Evolutionary conservation across 2,113 vertebrate genomes (phyloP).

Genomic region (Pangasianodon hypophthalmus): DNA sequence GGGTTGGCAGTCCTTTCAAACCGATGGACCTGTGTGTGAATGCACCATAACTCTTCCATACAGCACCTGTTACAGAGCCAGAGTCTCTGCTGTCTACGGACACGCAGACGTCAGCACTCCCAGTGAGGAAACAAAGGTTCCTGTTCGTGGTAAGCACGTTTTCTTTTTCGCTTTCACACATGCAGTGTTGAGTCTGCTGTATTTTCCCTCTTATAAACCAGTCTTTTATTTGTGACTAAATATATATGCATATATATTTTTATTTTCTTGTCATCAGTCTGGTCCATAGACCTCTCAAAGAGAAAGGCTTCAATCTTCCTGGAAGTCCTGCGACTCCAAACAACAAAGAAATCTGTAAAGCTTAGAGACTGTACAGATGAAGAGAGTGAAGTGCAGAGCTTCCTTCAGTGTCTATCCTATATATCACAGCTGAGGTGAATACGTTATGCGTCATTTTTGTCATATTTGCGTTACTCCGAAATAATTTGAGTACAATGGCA

Average conservation of each 20-base stretch:
- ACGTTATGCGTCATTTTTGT: background rate
- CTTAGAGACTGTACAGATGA: slow-evolving; percentile 27
- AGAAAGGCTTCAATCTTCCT: slow-evolving; percentile 44
- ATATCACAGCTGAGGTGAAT: slow-evolving; percentile 27
- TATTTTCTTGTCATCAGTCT: background rate
- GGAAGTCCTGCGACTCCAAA: slow-evolving; percentile 25
- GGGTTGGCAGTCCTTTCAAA: slow-evolving; percentile 43
- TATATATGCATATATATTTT: background rate
- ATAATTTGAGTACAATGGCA: background rate
- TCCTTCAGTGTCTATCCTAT: slow-evolving; percentile 23
- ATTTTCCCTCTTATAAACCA: too few species aligned
- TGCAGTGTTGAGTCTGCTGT: background rate
- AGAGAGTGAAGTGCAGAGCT: slow-evolving; percentile 26
- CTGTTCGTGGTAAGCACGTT: slow-evolving; percentile 21
- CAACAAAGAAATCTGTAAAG: slow-evolving; percentile 23
- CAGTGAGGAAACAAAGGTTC: slow-evolving; percentile 37
- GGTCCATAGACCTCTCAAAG: slow-evolving; percentile 32
- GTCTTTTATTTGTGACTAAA: too few species aligned
- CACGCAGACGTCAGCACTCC: slow-evolving; percentile 20
- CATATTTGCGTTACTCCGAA: background rate
- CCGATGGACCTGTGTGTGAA: slow-evolving; percentile 36
- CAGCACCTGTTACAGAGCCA: slow-evolving; percentile 46
- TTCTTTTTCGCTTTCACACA: background rate
- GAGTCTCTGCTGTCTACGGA: slow-evolving; percentile 48
- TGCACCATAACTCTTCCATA: slow-evolving; percentile 7